Base-by-base conservation (phyloP, 2,113 vertebrate genomes). In the Corydoras sp. region DNA sequence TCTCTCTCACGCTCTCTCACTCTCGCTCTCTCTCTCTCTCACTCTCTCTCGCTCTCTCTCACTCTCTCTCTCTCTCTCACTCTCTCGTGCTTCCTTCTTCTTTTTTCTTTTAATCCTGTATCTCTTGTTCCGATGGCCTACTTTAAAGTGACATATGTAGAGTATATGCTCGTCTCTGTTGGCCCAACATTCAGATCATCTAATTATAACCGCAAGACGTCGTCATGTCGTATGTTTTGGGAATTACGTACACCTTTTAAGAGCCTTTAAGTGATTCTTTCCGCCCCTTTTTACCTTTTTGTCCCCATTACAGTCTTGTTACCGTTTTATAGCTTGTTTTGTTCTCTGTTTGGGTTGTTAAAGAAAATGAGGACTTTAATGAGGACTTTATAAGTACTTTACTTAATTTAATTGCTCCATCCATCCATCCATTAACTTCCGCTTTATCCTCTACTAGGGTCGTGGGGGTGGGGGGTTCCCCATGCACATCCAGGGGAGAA, bases 151-250 rank as follows among this genome's bases (percentile, higher is more conserved):
- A 74, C 65, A 69, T 73, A 69, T 62, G 74, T 68, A 65, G 77
- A 73, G 58, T 75, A 24, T 69, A 59, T 29, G 18, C 11, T 9
- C 53, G 73, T 73, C 77, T 76, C 73, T 73, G 60, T 69, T 72
- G 77, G 69, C 61, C 31, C 70, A 68, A 59, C 65, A 69, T 69
- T 72, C 69, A 75, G 77, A 55, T 75, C 73, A 69, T 72, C 77
- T 79, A 79, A 79, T 76, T 79, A 72, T 79, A 79, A 73, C 77
- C 77, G 72, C 56, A 30, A 65, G 65, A 76, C 71, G 65, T 63
- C 69, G 77, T 61, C 77, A 72, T 58, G 77, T 61, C 77, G 69
- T 58, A 65, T 50, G 58, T 79, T 69, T 59, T 75, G 73, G 69
- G 70, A 68, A 65, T 65, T 73, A 55, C 29, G n/a, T n/a, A 59